Evolutionary conservation across 2,113 vertebrate genomes (phyloP), one percentile per base, ranked within the genome.

Genomic region (Dipodomys ordii): DNA sequence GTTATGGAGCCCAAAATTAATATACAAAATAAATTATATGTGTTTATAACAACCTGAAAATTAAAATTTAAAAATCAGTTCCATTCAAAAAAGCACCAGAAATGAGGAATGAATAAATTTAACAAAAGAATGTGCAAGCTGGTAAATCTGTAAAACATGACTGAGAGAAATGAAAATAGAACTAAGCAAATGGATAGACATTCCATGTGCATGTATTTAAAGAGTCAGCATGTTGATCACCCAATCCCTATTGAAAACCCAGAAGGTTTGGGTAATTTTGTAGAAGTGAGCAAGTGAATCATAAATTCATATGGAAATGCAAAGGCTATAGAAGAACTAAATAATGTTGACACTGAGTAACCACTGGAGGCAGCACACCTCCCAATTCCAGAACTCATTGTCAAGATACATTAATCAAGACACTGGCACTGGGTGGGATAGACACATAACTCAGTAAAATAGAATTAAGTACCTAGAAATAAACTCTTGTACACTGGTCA

Each of bases 401-500:
- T 46, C 68, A 86, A 81, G 27, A 68, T 74, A 86, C 83, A 87
- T 81, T 94, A 74, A 90, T 76, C 82, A 94, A 81, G 57, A 80
- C 11, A 46, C 68, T 90, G 18, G 22, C 15, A 19, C 13, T 86
- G 82, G 82, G 74, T 67, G 67, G n/a, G 23, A 46, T 19, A 49
- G 32, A 68, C 81, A 73, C 71, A 73, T 85, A 85, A 90, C 90
- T 94, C 92, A 85, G 35, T n/a, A 18, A 27, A 57, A 79, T 28
- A 85, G 73, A 67, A 85, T 53, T 72, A 49, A 77, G 57, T n/a
- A 27, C 65, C 81, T 74, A 94, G 22, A 90, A 94, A 94, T 81
- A 94, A 86, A 90, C 81, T 53, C 44, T 94, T 90, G 87, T 35
- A 2, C n/a, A 91, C 81, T 30, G 46, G 32, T 65, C 53, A 67